A percentile compares a stretch with the other conserved stretches of the same genome.
These are phyloP conservation scores for Thunnus albacares DNA, from an alignment of 2,797 vertebrate species.

Conservation along the genomic window DNA sequence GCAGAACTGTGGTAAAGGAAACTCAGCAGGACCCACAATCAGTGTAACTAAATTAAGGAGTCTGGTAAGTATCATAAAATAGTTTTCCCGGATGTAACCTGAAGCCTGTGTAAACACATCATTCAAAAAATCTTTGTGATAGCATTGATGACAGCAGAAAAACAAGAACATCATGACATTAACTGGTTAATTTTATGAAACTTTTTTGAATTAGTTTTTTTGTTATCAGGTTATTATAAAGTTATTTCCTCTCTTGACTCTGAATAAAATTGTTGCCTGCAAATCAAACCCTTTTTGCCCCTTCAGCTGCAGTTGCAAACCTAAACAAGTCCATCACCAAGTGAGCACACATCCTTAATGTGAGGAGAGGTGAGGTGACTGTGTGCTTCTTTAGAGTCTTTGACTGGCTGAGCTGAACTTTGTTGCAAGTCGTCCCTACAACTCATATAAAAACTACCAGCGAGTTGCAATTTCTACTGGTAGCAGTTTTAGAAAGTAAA, in stretches of 20 bases:
- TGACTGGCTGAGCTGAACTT: neutral
- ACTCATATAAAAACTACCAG: neutral
- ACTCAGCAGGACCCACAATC: neutral
- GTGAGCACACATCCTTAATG: neutral
- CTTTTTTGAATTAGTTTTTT: too few species aligned
- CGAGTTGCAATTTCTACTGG: neutral
- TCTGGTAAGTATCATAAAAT: neutral
- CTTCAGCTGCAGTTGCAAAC: neutral
- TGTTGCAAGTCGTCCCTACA: neutral
- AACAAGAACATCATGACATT: too few species aligned
- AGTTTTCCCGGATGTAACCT: neutral
- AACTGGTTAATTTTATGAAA: too few species aligned
- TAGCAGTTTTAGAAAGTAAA: neutral
- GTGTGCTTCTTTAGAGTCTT: neutral
- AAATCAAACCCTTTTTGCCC: too few species aligned
- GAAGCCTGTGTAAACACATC: conserved; percentile 3
- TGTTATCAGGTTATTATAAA: neutral
- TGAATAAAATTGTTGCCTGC: too few species aligned
- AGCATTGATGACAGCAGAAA: neutral
- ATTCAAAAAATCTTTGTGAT: neutral
- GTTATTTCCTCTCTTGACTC: neutral
- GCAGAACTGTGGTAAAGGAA: conserved; percentile 9
- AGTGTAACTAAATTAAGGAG: neutral
- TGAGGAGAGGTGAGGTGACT: neutral
- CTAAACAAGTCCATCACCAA: neutral